phyloP scores from a whole-genome alignment of 2,113 vertebrate genomes.

The Eubucco bourcierii region DNA sequence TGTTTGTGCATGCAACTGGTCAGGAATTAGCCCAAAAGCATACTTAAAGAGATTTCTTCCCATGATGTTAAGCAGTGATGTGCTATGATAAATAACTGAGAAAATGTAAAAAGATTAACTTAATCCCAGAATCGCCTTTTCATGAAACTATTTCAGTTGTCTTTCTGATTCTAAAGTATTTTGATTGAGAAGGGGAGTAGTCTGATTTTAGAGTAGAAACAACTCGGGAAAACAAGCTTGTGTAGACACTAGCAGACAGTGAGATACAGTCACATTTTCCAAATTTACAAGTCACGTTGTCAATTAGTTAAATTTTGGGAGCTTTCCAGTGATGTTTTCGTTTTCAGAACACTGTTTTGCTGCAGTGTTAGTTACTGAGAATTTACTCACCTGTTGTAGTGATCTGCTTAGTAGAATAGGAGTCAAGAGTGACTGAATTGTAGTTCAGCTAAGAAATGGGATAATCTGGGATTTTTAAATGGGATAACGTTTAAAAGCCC shows the following conservation, averaged over 20 bases:
- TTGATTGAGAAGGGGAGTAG: background rate
- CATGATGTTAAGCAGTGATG: background rate
- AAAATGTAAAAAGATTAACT: background rate
- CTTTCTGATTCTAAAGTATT: background rate
- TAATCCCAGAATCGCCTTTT: background rate
- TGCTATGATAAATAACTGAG: background rate
- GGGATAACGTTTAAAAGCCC: background rate
- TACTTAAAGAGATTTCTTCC: background rate
- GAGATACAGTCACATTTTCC: background rate
- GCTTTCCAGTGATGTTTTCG: background rate
- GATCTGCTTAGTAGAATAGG: background rate
- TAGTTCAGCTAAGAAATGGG: background rate
- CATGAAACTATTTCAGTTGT: background rate
- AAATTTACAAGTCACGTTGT: background rate
- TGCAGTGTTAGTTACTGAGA: background rate
- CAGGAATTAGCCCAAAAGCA: background rate
- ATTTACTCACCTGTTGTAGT: background rate
- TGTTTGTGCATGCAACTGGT: background rate
- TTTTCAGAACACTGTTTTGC: background rate
- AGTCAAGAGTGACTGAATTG: background rate
- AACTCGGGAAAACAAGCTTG: background rate
- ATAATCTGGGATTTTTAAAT: background rate
- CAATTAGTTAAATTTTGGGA: background rate
- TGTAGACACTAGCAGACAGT: background rate
- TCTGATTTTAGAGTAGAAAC: background rate